Evolutionary conservation across 2,113 vertebrate genomes (phyloP), one percentile per base, ranked within the genome.

Genomic region (Coptodon bakossiorum): DNA sequence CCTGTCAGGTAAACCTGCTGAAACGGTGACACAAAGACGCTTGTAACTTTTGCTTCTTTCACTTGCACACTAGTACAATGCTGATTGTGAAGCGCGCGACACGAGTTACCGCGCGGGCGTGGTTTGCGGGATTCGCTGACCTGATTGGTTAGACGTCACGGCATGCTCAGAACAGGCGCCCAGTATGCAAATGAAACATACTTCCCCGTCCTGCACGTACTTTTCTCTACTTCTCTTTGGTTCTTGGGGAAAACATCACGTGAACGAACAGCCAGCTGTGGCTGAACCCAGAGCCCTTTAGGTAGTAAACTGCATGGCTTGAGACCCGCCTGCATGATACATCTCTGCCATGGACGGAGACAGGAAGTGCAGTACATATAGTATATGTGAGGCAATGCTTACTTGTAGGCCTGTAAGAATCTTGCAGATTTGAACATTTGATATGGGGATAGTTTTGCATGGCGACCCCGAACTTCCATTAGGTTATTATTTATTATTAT

Each of bases 41-140:
- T 56, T 6, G 11, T 53, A 78, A 82, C 86, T 90, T 82, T 31
- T 7, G 52, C 24, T 6, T 22, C 59, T n/a, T 66, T 66, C 61
- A 45, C 56, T n/a, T 29, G 24, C 9, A 31, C 16, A 12, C 9
- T 17, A 24, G 6, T n/a, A 91, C 87, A 84, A 88, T 38, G 57
- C 53, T 53, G 71, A 9, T 31, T 31, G 71, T 24, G 45, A 85
- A 11, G 89, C 89, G 91, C 92, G 88, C 89, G 40, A 85, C 88
- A 80, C 61, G 59, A 88, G 71, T 91, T 93, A 79, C 86, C 94
- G 95, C 95, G 94, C 88, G 84, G 94, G 94, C 85, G 94, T 87
- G 91, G 91, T 43, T 86, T 89, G 6, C 4, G 2, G 27, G 43
- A 68, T 53, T 16, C 3, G 6, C 6, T 3, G 34, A n/a, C 2